These are phyloP conservation scores for Gnatocerus cornutus DNA, from an alignment of 2,888 invertebrate species.

Conservation along the genomic window DNA sequence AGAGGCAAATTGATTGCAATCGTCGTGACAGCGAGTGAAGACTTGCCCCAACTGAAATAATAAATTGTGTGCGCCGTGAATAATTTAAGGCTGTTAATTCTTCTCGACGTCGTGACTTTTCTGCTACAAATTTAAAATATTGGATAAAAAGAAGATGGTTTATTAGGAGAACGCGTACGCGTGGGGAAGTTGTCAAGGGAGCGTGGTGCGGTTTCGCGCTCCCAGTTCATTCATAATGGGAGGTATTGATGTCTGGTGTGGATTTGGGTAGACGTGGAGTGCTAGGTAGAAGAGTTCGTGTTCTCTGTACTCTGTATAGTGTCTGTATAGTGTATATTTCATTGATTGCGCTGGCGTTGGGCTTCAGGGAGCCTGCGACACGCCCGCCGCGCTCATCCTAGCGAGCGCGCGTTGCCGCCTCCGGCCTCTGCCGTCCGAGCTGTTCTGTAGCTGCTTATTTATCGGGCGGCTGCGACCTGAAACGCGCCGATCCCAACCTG, in stretches of 20 bases:
- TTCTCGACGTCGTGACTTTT: conserved; percentile 43
- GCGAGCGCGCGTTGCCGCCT: conserved; percentile 69
- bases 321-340: conserved; percentile 68
- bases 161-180: conserved; percentile 23
- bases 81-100: conserved; percentile 60
- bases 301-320: conserved; percentile 54
- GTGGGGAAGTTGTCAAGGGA: conserved; percentile 8
- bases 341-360: conserved; percentile 70
- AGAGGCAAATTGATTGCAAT: conserved; percentile 64
- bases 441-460: conserved; percentile 71
- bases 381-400: conserved; percentile 70
- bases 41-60: conserved; percentile 58
- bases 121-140: conserved; percentile 32
- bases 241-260: conserved; percentile 35
- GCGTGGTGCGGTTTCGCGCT: conserved; percentile 13
- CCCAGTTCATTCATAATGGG: conserved; percentile 36
- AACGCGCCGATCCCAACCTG: conserved; percentile 65
- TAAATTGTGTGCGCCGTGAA: conserved; percentile 61
- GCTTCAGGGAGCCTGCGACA: conserved; percentile 69
- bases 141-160: conserved; percentile 26
- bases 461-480: conserved; percentile 70
- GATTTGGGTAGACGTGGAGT: conserved; percentile 24
- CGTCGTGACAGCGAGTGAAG: conserved; percentile 56
- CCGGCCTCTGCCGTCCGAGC: conserved; percentile 65
- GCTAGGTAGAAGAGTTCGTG: conserved; percentile 36